Evolutionary conservation across 2,888 invertebrate species (phyloP).

Genomic region (Dromius quadrimaculatus): DNA sequence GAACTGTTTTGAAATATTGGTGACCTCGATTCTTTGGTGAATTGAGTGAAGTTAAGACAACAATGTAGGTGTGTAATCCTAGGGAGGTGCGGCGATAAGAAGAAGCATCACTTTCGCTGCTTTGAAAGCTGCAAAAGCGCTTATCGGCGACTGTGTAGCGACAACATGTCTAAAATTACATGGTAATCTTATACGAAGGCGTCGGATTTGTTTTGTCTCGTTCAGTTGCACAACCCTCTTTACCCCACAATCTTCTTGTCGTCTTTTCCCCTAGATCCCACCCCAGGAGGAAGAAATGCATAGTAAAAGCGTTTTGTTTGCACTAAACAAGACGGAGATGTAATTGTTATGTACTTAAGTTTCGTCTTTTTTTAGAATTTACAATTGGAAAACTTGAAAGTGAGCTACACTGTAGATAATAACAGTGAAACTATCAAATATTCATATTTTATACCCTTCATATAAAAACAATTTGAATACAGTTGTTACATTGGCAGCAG

Average conservation of each 20-base stretch:
- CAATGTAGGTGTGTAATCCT: conserved; percentile 14
- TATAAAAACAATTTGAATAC: conserved; percentile 50
- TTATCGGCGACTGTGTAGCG: conserved; percentile 40
- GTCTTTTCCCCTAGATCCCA: not conserved
- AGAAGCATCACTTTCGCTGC: conserved; percentile 39
- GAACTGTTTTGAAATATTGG: no score
- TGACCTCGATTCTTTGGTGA: not conserved
- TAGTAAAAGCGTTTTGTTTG: conserved; percentile 16
- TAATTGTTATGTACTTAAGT: not conserved
- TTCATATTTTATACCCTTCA: conserved; percentile 37
- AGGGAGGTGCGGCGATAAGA: not conserved
- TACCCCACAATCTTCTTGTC: no score
- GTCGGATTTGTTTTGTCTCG: conserved; percentile 51
- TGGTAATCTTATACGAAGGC: conserved; percentile 52
- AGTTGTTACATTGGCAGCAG: conserved; percentile 49
- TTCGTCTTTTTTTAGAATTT: not conserved
- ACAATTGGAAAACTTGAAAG: not conserved
- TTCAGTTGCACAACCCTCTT: conserved; percentile 16
- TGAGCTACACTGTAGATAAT: not conserved
- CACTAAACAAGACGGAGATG: not conserved
- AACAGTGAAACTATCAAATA: not conserved
- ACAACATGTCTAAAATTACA: conserved; percentile 52
- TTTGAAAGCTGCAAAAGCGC: conserved; percentile 24
- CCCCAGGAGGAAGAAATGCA: conserved; percentile 1
- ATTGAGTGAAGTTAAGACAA: not conserved